Conservation (phyloP, 2,888 invertebrate genomes). For the Zhengitettix transpicula region DNA sequence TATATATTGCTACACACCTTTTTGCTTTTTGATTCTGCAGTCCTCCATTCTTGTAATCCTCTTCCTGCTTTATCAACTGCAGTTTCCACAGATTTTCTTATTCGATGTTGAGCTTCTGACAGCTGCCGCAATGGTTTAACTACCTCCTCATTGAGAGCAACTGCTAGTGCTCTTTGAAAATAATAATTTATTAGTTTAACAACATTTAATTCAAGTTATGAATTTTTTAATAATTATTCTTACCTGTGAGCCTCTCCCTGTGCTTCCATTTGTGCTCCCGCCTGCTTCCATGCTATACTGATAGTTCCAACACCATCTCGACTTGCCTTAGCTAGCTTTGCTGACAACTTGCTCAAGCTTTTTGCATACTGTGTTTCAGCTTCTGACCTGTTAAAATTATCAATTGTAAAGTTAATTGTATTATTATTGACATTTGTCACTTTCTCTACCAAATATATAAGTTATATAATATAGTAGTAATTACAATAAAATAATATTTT, state of each 20-base stretch:
- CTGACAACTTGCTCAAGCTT: conserved; percentile 70
- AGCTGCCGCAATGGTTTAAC: conserved; percentile 70
- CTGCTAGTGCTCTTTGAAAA: conserved; percentile 49
- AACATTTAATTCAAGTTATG: background rate
- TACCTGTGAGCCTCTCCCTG: conserved; percentile 78
- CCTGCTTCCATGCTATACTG: conserved; percentile 80
- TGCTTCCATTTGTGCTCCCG: conserved; percentile 81
- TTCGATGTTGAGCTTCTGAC: conserved; percentile 34
- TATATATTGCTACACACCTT: conserved; percentile 38
- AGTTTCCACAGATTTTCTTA: conserved; percentile 37
- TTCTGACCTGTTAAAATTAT: conserved; percentile 51
- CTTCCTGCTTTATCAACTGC: conserved; percentile 72
- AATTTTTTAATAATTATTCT: background rate
- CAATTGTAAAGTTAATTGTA: background rate
- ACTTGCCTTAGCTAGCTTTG: conserved; percentile 63
- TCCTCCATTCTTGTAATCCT: conserved; percentile 66
- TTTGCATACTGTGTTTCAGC: conserved; percentile 83
- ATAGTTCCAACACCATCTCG: conserved; percentile 37
- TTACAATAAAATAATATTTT: background rate
- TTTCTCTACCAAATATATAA: too few species aligned
- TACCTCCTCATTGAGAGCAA: conserved; percentile 67
- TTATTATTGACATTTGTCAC: background rate
- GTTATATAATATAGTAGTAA: background rate
- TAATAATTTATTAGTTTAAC: background rate
- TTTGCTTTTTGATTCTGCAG: conserved; percentile 75